Base-by-base conservation (phyloP, 1,140 invertebrate genomes). In the Pachyrhynchus sulphureomaculatus region DNA sequence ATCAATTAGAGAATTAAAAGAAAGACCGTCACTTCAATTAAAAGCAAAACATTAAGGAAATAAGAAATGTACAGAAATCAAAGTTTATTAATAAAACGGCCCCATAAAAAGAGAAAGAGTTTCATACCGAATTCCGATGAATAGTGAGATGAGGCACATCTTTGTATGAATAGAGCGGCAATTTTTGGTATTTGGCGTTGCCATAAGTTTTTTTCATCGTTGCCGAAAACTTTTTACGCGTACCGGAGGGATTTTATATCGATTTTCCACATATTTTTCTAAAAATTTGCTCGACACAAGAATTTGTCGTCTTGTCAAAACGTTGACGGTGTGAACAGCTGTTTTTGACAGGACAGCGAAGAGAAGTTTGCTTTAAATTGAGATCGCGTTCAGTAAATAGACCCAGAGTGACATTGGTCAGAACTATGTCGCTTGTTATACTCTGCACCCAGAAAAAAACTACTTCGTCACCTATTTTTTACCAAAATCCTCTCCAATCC, bases 151-250 rank as follows among this genome's bases (percentile, higher is more conserved):
- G 51, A 42, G 64, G 62, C 45, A 64, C 59, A 53, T 69, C 66
- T 62, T 65, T 65, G 49, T 61, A 67, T 53, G 63, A 52, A 65
- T 68, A 58, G 48, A 57, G 57, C 9, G 62, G 57, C 45, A 69
- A 55, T 61, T 69, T 67, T 20, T 67, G 65, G 48, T 69, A 69
- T 45, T 63, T 69, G 20, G 68, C 48, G 26, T 67, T 67, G 17
- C 55, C 53, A 26, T 65, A 67, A 17, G 63, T 56, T 58, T 69
- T 69, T 62, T 69, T 69, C 68, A 69, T 69, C 32, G 15, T 62
- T 39, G 49, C 33, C 59, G 32, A 45, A 45, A 33, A 21, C 17
- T 33, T 45, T n/a, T 41, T 44, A 48, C 18, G 13, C 36, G 32
- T 6, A n/a, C 47, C 18, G 36, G 23, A 32, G 17, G 4, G 18